Evolutionary conservation across 2,113 vertebrate genomes (phyloP), one percentile per base, ranked within the genome.

Genomic region (Hymenochirus boettgeri): DNA sequence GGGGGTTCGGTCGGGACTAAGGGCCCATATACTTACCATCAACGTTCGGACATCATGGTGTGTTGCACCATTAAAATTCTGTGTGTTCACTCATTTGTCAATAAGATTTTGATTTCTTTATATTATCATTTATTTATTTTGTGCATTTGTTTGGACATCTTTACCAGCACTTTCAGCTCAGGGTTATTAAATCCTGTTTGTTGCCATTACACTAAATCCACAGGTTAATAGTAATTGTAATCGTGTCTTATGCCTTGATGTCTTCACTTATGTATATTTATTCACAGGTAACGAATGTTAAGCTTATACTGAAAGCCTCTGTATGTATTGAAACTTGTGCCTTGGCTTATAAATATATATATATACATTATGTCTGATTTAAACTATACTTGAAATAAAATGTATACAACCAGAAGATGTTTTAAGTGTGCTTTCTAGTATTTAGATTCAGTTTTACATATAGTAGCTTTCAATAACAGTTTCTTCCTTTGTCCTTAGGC

Each of bases 301-400:
- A 37, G 4, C 11, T 21, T 59, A 45, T 47, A 42, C 29, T 52
- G 42, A 29, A 59, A 57, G 11, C 18, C 27, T 42, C 15, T 59
- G 64, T 67, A 24, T 48, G 46, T 67, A 37, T 67, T 21, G 46
- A 67, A 47, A 67, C 47, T 59, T 67, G 64, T 67, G 64, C 64
- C 64, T 67, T 67, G 55, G 56, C 35, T 67, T 57, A 59, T 47
- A n/a, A n/a, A n/a, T n/a, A n/a, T n/a, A n/a, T n/a, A n/a, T n/a
- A n/a, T n/a, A n/a, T n/a, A 52, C 52, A 27, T 33, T 29, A 29
- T 67, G 64, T 67, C 55, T 67, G 31, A 59, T 42, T 59, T 67
- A 31, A 59, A 21, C 46, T 67, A 59, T 67, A 67, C 64, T 67
- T 67, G 64, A 67, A 67, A 33, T 35, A 13, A 35, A 42, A 13